These are phyloP conservation scores for Spodoptera frugiperda DNA, from an alignment of 1,140 invertebrate genomes.

Conservation along the genomic window DNA sequence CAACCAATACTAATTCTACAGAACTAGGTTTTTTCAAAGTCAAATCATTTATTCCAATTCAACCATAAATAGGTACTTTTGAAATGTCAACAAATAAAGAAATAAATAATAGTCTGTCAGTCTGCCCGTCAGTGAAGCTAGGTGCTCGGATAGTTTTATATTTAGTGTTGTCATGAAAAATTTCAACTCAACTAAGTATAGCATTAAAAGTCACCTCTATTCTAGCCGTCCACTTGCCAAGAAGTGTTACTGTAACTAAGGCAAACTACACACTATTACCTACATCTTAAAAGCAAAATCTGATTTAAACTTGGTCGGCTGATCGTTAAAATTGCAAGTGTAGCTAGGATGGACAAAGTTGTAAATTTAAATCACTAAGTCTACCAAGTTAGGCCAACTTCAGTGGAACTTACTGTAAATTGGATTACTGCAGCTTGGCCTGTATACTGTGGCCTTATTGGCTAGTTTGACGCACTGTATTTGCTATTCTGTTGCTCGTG, in stretches of 20 bases:
- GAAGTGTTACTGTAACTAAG: conserved; percentile 13
- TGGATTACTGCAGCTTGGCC: conserved; percentile 66
- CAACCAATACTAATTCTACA: too few species aligned
- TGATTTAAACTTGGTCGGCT: conserved; percentile 64
- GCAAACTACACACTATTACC: conserved; percentile 47
- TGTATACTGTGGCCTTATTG: conserved; percentile 49
- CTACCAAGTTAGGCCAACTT: conserved; percentile 71
- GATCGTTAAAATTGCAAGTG: conserved; percentile 76
- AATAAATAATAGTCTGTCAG: too few species aligned
- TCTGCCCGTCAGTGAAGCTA: too few species aligned
- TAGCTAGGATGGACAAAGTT: conserved; percentile 65
- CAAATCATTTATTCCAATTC: too few species aligned
- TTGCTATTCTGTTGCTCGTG: conserved; percentile 1
- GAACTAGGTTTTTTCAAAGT: too few species aligned
- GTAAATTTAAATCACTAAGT: conserved; percentile 82
- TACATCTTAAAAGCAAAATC: conserved; percentile 60
- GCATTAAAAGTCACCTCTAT: conserved; percentile 30
- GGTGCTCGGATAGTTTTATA: too few species aligned
- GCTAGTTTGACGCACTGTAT: conserved; percentile 62
- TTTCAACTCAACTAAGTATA: not conserved
- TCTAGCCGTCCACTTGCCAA: not conserved
- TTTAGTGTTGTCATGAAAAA: too few species aligned
- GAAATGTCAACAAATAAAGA: too few species aligned
- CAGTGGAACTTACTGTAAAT: conserved; percentile 70
- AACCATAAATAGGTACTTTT: too few species aligned